phyloP scores from a whole-genome alignment of 1,140 invertebrate species.

The Aphaenogaster rudis region DNA sequence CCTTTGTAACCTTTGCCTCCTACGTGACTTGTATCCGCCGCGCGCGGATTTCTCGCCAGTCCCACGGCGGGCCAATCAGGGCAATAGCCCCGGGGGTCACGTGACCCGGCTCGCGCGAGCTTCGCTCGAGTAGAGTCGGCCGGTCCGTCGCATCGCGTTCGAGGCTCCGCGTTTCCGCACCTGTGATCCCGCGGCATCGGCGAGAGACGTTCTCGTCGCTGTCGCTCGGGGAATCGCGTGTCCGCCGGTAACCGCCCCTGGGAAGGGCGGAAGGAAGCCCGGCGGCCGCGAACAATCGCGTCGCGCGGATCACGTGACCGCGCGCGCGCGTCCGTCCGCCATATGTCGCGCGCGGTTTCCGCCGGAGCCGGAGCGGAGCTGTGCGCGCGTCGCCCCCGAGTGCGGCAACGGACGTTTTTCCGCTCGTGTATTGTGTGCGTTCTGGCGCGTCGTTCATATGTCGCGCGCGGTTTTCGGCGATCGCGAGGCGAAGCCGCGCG shows the following conservation, averaged over 20 bases:
- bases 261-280: not conserved
- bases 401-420: not conserved
- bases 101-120: slow-evolving; percentile 1
- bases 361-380: not conserved
- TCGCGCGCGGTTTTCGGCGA: not conserved
- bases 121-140: not conserved
- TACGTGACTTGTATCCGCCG: not conserved
- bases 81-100: not conserved
- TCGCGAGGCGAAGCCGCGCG: not conserved
- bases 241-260: not conserved
- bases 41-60: slow-evolving; percentile 14
- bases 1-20: not conserved
- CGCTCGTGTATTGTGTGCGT: not conserved
- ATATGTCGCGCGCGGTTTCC: slow-evolving; percentile 41
- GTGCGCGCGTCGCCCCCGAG: not conserved
- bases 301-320: slow-evolving; percentile 10
- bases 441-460: not conserved
- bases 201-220: not conserved
- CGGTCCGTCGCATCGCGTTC: not conserved
- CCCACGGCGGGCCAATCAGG: slow-evolving; percentile 23
- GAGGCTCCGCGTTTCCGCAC: not conserved
- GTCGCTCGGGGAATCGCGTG: slow-evolving; percentile 2
- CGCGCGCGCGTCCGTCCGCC: slow-evolving; percentile 9
- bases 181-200: not conserved
- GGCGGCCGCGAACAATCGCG: not conserved